Evolutionary conservation across 2,888 invertebrate genomes (phyloP).

Genomic region (Hedychridium roseum): DNA sequence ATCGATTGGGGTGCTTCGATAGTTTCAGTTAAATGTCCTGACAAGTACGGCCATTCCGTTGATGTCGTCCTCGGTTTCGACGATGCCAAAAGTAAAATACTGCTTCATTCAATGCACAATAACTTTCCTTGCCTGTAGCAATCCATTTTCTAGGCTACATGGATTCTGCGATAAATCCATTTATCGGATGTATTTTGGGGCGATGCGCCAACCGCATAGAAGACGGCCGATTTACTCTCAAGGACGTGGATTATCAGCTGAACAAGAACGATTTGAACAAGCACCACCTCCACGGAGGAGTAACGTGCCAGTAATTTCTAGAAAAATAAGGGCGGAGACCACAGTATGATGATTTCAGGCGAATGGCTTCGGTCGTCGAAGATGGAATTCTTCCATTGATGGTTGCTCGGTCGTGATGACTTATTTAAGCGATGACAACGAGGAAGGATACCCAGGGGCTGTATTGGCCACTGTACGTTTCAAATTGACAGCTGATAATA

Average conservation of each 20-base stretch:
- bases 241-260: conserved; percentile 74
- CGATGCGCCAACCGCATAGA: conserved; percentile 84
- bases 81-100: conserved; percentile 71
- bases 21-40: conserved; percentile 77
- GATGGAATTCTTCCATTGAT: conserved; percentile 65
- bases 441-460: conserved; percentile 71
- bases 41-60: conserved; percentile 73
- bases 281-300: conserved; percentile 82
- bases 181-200: conserved; percentile 87
- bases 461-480: conserved; percentile 66
- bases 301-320: conserved; percentile 68
- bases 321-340: no score
- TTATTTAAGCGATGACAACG: conserved; percentile 67
- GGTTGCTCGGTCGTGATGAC: conserved; percentile 62
- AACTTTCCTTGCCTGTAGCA: not conserved
- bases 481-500: conserved; percentile 65
- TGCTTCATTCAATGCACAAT: no score
- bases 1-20: conserved; percentile 86
- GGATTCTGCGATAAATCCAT: conserved; percentile 71
- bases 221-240: conserved; percentile 74
- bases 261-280: conserved; percentile 75
- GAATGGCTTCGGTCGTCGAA: conserved; percentile 48
- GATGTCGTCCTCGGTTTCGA: conserved; percentile 87
- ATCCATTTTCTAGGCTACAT: conserved; percentile 69
- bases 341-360: conserved; percentile 22